phyloP scores from a whole-genome alignment of 2,888 invertebrate species.

The Ophion ellenae region DNA sequence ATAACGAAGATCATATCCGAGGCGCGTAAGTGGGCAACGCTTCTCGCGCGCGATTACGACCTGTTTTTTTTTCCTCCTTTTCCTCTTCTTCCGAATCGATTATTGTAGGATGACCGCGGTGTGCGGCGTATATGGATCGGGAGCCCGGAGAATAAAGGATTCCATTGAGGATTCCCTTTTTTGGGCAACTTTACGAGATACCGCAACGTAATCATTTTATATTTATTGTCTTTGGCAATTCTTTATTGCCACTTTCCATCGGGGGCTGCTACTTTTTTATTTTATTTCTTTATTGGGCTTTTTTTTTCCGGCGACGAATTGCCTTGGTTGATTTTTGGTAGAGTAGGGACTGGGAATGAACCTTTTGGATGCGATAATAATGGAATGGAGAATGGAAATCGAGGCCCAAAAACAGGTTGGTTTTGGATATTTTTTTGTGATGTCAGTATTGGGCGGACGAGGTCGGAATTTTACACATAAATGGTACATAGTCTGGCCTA shows the following conservation, averaged over 20 bases:
- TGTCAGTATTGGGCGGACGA: no score
- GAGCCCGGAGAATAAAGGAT: constrained; percentile 15
- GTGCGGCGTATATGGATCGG: neutral
- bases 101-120: constrained; percentile 23
- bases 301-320: no score
- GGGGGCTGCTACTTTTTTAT: neutral
- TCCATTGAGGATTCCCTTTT: constrained; percentile 9
- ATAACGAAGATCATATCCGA: constrained; percentile 54
- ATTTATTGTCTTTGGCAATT: constrained; percentile 13
- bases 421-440: no score
- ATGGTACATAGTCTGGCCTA: no score
- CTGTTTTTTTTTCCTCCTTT: neutral
- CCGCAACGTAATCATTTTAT: neutral
- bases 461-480: no score
- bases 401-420: no score
- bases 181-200: neutral
- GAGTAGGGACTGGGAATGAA: no score
- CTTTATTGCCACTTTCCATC: neutral
- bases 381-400: no score
- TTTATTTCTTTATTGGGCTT: neutral
- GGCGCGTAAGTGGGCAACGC: constrained; percentile 49
- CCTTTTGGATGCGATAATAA: no score
- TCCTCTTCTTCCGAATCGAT: constrained; percentile 62
- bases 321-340: no score
- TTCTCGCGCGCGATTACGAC: constrained; percentile 45